A percentile compares a stretch with the other conserved stretches of the same genome.
phyloP scores from a whole-genome alignment of 1,140 invertebrate genomes.

The Pseudobourletiella spinata region DNA sequence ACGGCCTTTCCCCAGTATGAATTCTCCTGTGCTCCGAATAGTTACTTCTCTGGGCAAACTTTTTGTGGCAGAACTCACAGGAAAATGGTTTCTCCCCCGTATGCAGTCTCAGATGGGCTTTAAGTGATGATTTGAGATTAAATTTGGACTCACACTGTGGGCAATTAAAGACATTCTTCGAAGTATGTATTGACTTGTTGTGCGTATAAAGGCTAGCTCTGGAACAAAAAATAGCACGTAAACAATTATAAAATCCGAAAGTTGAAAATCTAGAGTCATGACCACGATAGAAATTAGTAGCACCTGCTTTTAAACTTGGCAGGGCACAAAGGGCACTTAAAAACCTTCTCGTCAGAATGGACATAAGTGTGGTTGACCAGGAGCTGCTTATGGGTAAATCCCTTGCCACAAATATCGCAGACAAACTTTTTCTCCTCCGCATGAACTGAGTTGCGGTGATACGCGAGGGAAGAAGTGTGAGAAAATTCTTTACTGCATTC shows the following conservation, averaged over 20 bases:
- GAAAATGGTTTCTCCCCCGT: slow-evolving; percentile 43
- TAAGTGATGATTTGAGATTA: slow-evolving; percentile 34
- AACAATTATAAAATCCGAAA: background rate
- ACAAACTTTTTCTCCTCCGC: slow-evolving; percentile 52
- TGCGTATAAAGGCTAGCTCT: slow-evolving; percentile 26
- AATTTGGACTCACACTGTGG: slow-evolving; percentile 27
- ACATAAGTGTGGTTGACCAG: slow-evolving; percentile 38
- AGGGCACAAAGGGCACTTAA: slow-evolving; percentile 17
- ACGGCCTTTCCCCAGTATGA: slow-evolving; percentile 50
- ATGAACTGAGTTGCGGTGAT: slow-evolving; percentile 61
- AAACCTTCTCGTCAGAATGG: slow-evolving; percentile 16
- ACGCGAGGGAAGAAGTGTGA: slow-evolving; percentile 55
- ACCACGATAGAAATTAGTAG: background rate
- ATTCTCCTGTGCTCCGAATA: slow-evolving; percentile 45
- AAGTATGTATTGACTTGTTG: slow-evolving; percentile 17
- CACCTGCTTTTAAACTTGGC: slow-evolving; percentile 26
- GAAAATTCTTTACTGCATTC: slow-evolving; percentile 58
- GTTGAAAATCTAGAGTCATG: background rate
- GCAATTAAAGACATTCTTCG: slow-evolving; percentile 12
- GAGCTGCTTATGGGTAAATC: slow-evolving; percentile 60
- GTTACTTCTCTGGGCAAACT: slow-evolving; percentile 49
- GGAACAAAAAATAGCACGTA: background rate
- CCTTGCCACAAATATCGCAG: slow-evolving; percentile 59
- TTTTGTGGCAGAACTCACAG: slow-evolving; percentile 47
- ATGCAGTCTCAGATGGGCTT: slow-evolving; percentile 44